Evolutionary conservation across 1,140 invertebrate genomes (phyloP).

Genomic region (Matsumurasca onukii): DNA sequence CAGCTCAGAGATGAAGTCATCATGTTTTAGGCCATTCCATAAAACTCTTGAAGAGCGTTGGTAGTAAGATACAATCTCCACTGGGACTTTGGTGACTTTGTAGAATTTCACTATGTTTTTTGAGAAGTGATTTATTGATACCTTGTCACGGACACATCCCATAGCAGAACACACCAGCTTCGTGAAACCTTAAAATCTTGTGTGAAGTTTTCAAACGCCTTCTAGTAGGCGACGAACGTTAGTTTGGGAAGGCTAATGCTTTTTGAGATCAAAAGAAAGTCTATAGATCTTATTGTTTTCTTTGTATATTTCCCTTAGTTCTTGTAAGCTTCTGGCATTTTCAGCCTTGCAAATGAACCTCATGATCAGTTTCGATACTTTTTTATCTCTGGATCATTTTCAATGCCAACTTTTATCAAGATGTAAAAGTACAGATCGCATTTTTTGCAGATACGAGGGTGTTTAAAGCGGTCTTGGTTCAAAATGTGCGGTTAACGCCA

Average conservation of each 20-base stretch:
- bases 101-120: too few species aligned
- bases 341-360: slow-evolving; percentile 35
- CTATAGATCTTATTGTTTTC: slow-evolving; percentile 27
- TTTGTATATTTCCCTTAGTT: slow-evolving; percentile 29
- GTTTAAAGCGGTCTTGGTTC: slow-evolving; percentile 52
- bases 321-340: slow-evolving; percentile 29
- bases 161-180: too few species aligned
- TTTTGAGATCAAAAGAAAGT: slow-evolving; percentile 39
- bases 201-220: too few species aligned
- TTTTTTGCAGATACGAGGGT: slow-evolving; percentile 43
- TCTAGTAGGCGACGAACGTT: slow-evolving; percentile 36
- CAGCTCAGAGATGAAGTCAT: too few species aligned
- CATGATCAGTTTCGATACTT: slow-evolving; percentile 34
- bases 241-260: slow-evolving; percentile 37
- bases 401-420: slow-evolving; percentile 23
- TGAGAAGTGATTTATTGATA: too few species aligned
- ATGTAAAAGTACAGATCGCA: slow-evolving; percentile 34
- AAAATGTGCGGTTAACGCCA: too few species aligned
- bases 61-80: too few species aligned
- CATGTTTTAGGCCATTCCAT: too few species aligned
- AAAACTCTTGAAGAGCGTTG: too few species aligned
- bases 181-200: too few species aligned
- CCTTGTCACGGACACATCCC: too few species aligned
- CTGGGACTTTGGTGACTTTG: too few species aligned
- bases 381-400: slow-evolving; percentile 25